phyloP scores from a whole-genome alignment of 2,888 invertebrate genomes.

The Hemithea aestivaria region DNA sequence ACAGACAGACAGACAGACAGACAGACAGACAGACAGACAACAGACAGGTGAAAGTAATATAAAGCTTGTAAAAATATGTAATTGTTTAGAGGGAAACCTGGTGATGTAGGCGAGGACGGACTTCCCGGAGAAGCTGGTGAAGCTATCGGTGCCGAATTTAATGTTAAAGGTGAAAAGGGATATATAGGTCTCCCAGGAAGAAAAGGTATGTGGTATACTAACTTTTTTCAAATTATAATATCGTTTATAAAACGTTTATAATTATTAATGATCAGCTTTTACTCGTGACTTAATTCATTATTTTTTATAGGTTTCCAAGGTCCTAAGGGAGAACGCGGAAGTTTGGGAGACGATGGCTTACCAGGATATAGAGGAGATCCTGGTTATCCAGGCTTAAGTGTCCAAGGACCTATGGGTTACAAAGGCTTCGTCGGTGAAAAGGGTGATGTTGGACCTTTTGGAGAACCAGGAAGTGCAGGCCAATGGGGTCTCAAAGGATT shows the following conservation, averaged over 20 bases:
- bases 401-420: conserved; percentile 67
- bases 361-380: conserved; percentile 53
- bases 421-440: conserved; percentile 84
- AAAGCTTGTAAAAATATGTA: no score
- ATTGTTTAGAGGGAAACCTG: conserved; percentile 50
- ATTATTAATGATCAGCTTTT: no score
- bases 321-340: conserved; percentile 55
- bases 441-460: conserved; percentile 82
- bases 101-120: conserved; percentile 70
- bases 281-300: no score
- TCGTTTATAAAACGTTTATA: no score
- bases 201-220: conserved; percentile 40
- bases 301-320: conserved; percentile 35
- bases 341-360: conserved; percentile 53
- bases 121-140: conserved; percentile 57
- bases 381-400: conserved; percentile 60
- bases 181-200: conserved; percentile 61
- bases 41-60: no score
- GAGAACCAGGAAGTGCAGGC: conserved; percentile 75
- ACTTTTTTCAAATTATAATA: no score
- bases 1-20: no score
- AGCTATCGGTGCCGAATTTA: conserved; percentile 41
- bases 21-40: no score
- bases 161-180: conserved; percentile 77
- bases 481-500: conserved; percentile 80